A percentile compares a stretch with the other conserved stretches of the same genome.
phyloP scores from a whole-genome alignment of 2,113 vertebrate species.

The Pelecanus crispus region DNA sequence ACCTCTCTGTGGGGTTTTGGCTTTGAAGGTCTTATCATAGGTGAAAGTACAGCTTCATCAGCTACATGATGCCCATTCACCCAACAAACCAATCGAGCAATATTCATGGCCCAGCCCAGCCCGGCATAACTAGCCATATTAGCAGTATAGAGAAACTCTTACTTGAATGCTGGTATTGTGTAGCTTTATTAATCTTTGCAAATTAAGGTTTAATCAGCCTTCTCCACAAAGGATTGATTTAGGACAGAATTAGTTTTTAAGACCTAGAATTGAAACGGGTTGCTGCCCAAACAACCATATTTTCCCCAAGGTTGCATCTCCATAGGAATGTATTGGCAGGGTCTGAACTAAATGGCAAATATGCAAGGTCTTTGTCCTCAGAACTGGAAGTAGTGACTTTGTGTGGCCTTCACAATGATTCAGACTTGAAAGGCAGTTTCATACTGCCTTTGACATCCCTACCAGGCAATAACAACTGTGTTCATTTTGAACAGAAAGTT shows the following conservation, averaged over 20 bases:
- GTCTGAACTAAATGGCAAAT: neutral
- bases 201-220: neutral
- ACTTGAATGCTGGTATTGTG: neutral
- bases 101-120: neutral
- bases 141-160: neutral
- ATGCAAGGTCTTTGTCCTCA: neutral
- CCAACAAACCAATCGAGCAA: fast-evolving
- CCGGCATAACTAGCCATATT: neutral
- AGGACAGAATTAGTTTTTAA: neutral
- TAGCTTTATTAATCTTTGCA: neutral
- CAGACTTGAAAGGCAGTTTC: neutral
- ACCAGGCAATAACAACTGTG: neutral
- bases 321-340: neutral
- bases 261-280: neutral
- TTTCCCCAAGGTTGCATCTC: neutral
- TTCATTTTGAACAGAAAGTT: neutral
- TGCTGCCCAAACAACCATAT: neutral
- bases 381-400: neutral
- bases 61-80: neutral
- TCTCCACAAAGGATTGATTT: neutral
- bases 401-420: neutral
- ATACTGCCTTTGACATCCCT: neutral
- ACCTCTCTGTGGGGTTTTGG: neutral
- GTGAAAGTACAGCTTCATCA: neutral
- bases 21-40: neutral